Evolutionary conservation across 2,113 vertebrate genomes (phyloP), one percentile per base, ranked within the genome.

Genomic region (Anas platyrhynchos): DNA sequence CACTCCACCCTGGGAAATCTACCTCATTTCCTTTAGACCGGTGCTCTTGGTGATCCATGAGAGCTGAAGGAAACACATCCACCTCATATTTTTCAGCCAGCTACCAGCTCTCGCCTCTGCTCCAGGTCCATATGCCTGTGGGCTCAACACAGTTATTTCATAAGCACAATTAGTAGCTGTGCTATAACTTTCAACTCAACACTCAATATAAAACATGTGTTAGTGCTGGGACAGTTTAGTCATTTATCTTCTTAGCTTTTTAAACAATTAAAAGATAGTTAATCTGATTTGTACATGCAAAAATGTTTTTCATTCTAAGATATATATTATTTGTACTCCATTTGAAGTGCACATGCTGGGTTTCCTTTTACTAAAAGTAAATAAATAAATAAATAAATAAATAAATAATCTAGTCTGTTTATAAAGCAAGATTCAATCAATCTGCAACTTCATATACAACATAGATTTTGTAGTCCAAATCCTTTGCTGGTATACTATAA

Each of bases 1-100:
- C 61, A 75, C 43, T 71, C 80, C 67, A 93, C 50, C 55, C 31
- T 11, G 23, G 23, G 15, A 91, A 91, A 48, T 88, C 18, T 63
- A 38, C 25, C 11, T 65, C 23, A 36, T 83, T 69, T 69, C 26
- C 20, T 68, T 89, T 62, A 54, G 17, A 43, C 10, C 26, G 4
- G 7, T 58, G 26, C 38, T 21, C 3, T 2, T 7, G 29, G 52
- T 29, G 25, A n/a, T 55, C 27, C n/a, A n/a, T 5, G 9, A 1
- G 1, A 91, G 31, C 10, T 0, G 0, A 1, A 46, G 15, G 22
- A 38, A 52, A 11, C 3, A 3, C 2, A 1, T 43, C 23, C 4
- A 3, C 7, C 31, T 36, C 16, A 21, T 11, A 13, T 61, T 59
- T 59, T 3, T 61, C 13, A 50, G 5, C 12, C 27, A 20, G 7